Conservation (phyloP, 2,113 vertebrate species). For the Pelecanus crispus region DNA sequence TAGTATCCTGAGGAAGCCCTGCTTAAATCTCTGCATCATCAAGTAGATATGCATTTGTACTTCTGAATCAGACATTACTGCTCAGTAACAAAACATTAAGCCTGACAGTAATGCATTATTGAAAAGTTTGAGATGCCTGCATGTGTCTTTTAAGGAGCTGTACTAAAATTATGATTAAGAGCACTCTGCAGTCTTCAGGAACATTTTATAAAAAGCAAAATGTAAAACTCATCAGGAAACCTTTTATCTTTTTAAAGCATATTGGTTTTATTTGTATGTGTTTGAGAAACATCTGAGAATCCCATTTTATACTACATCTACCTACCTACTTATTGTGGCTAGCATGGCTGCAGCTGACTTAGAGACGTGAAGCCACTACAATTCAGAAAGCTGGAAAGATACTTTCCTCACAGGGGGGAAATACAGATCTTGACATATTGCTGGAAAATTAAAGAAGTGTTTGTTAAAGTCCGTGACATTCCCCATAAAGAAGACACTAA, state of each 20-base stretch:
- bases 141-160: conserved; percentile 22
- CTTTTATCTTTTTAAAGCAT: neutral
- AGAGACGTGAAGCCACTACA: neutral
- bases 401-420: neutral
- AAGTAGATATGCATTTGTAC: neutral
- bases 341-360: neutral
- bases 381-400: neutral
- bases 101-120: conserved; percentile 9
- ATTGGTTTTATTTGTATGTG: neutral
- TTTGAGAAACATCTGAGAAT: neutral
- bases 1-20: neutral
- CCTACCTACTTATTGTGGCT: neutral
- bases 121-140: conserved; percentile 11
- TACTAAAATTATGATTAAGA: conserved; percentile 18
- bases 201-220: conserved; percentile 7
- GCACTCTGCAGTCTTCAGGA: neutral
- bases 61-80: conserved; percentile 5
- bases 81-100: conserved; percentile 24
- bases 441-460: neutral
- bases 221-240: neutral
- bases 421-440: neutral
- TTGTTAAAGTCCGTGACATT: neutral
- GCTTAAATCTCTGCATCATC: neutral
- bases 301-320: neutral
- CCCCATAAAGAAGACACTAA: neutral